Conservation (phyloP, 2,113 vertebrate species). For the Sceloporus tristichus region DNA sequence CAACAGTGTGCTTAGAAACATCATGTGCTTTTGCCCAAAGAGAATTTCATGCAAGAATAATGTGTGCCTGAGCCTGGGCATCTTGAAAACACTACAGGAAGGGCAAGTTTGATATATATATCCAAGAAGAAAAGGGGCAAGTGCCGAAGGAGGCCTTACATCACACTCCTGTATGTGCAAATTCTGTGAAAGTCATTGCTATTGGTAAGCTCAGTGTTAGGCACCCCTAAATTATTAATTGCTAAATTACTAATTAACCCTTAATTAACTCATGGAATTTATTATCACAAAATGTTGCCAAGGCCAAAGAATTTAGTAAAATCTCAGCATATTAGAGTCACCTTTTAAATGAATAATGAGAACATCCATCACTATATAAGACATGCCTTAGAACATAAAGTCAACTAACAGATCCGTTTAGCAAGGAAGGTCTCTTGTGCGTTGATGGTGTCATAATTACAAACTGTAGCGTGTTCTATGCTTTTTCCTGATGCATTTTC, state of each 20-base stretch:
- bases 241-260: slow-evolving; percentile 24
- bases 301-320: slow-evolving; percentile 2
- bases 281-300: not conserved
- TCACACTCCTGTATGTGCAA: rapidly evolving
- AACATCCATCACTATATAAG: not conserved
- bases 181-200: not conserved
- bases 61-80: no score
- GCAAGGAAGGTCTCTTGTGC: not conserved
- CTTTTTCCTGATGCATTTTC: not conserved
- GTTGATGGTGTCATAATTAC: slow-evolving; percentile 25
- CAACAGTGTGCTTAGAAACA: not conserved
- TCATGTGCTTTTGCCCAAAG: not conserved
- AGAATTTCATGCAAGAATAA: not conserved
- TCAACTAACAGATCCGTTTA: slow-evolving; percentile 9
- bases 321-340: not conserved
- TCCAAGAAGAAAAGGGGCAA: not conserved
- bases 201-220: not conserved
- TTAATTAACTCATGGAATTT: not conserved
- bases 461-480: not conserved
- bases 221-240: slow-evolving; percentile 27
- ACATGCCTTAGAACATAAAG: slow-evolving; percentile 2
- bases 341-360: slow-evolving; percentile 10
- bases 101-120: not conserved
- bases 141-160: not conserved
- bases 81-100: no score